Evolutionary conservation across 2,888 invertebrate genomes (phyloP), one percentile per base, ranked within the genome.

Genomic region (Empis stercorea): DNA sequence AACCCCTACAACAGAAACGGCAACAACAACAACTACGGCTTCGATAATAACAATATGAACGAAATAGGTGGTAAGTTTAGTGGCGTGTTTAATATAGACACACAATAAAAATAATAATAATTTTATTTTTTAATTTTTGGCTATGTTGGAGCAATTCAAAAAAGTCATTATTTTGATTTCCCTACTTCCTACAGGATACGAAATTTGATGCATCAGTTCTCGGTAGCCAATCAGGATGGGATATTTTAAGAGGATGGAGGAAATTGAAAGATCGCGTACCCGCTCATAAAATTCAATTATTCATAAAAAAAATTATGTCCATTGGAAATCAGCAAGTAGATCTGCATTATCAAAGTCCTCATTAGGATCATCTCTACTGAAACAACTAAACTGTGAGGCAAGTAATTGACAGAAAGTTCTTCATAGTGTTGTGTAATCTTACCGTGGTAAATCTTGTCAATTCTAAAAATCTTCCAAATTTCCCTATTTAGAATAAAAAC

Each of bases 181-280:
- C 39, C 2, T 39, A 20, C n/a, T 39, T 39, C 6, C 39, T 39
- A 6, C 11, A 39, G 2, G n/a, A n/a, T 11, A 39, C 39, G 11
- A n/a, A 39, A 5, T 20, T 39, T 3, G n/a, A n/a, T 39, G 11
- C n/a, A 39, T 39, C 39, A 13, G 39, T 20, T n/a, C 39, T 39
- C 7, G n/a, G 39, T 39, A 20, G 39, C n/a, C 39, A 2, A 39
- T 39, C 39, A 39, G 39, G 39, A 13, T 39, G 39, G 39, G n/a
- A 39, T 39, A 39, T 39, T 39, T 11, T 13, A 39, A 39, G 20
- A 39, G 39, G 39, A 13, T 39, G 39, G 39, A 39, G 39, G n/a
- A 39, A 38, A 38, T 38, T 38, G 38, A 38, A 38, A 17, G 38
- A 38, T 11, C 38, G 16, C 38, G 11, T 38, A 38, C 38, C 38